These are phyloP conservation scores for Stenodema calcarata DNA, from an alignment of 2,888 invertebrate genomes.

Conservation along the genomic window DNA sequence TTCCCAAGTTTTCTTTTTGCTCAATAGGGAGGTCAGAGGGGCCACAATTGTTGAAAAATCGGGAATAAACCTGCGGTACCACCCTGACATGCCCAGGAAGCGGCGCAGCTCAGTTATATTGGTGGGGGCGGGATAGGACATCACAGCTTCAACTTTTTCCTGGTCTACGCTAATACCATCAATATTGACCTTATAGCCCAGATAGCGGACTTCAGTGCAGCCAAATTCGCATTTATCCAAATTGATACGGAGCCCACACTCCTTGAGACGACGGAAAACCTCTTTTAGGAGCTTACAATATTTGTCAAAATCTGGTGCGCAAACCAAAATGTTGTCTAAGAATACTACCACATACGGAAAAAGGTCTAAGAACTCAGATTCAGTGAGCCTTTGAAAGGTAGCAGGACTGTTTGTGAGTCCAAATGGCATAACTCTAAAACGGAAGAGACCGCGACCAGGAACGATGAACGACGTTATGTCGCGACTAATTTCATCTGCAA, in stretches of 20 bases:
- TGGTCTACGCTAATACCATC: conserved; percentile 45
- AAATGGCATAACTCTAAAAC: conserved; percentile 55
- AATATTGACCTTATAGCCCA: conserved; percentile 54
- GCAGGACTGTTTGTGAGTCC: conserved; percentile 52
- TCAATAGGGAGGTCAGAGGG: conserved; percentile 49
- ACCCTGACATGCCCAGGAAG: conserved; percentile 49
- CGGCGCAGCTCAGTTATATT: conserved; percentile 49
- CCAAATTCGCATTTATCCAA: not conserved
- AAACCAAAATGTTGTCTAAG: conserved; percentile 21
- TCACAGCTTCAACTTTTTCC: conserved; percentile 30
- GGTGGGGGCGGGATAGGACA: conserved; percentile 27
- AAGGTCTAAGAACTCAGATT: conserved; percentile 50
- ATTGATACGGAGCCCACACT: conserved; percentile 12
- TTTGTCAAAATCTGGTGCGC: not conserved
- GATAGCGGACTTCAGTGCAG: not conserved
- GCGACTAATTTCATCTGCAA: not conserved
- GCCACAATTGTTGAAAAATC: conserved; percentile 54
- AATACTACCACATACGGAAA: conserved; percentile 25
- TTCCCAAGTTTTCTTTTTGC: not conserved
- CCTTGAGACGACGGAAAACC: conserved; percentile 13
- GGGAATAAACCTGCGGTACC: conserved; percentile 57
- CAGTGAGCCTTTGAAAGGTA: conserved; percentile 54
- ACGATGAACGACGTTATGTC: not conserved
- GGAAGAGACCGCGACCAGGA: not conserved
- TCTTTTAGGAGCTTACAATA: not conserved